phyloP scores from a whole-genome alignment of 2,113 vertebrate genomes.

The Colaptes auratus region DNA sequence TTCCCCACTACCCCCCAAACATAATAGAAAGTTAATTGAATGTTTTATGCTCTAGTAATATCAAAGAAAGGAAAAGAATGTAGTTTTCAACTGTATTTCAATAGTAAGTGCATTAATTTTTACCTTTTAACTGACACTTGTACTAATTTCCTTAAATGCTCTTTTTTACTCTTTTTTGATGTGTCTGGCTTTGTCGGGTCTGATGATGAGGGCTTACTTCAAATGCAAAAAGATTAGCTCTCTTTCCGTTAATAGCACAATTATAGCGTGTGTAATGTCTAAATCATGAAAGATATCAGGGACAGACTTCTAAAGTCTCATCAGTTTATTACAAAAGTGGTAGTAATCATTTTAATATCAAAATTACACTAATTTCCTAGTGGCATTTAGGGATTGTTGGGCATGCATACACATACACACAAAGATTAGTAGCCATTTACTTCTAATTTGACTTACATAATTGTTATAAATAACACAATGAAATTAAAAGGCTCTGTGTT shows the following conservation, averaged over 20 bases:
- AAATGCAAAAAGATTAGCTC: slow-evolving; percentile 84
- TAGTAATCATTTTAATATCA: slow-evolving; percentile 81
- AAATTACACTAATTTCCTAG: slow-evolving; percentile 77
- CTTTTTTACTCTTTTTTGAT: slow-evolving; percentile 83
- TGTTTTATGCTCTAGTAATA: slow-evolving; percentile 82
- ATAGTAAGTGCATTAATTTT: slow-evolving; percentile 85
- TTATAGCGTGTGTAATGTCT: slow-evolving; percentile 81
- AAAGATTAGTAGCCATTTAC: slow-evolving; percentile 38
- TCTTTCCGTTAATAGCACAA: slow-evolving; percentile 83
- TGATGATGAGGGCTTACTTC: slow-evolving; percentile 82
- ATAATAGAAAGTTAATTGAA: slow-evolving; percentile 86
- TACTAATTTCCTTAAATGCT: slow-evolving; percentile 86
- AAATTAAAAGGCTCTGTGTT: slow-evolving; percentile 49
- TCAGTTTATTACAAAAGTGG: slow-evolving; percentile 80
- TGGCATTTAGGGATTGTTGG: slow-evolving; percentile 69
- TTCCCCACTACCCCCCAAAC: slow-evolving; percentile 62
- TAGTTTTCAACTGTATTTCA: slow-evolving; percentile 83
- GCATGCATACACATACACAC: neutral
- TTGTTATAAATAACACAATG: slow-evolving; percentile 65
- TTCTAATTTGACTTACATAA: slow-evolving; percentile 60
- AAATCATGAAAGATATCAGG: slow-evolving; percentile 77
- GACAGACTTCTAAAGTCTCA: slow-evolving; percentile 76
- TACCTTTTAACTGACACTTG: slow-evolving; percentile 87
- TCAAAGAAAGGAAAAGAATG: slow-evolving; percentile 84
- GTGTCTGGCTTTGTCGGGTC: slow-evolving; percentile 84